A percentile compares a stretch with the other conserved stretches of the same genome.
Conservation (phyloP, 53 echinoderm and acorn worm genomes). For the Stichopus horrens region DNA sequence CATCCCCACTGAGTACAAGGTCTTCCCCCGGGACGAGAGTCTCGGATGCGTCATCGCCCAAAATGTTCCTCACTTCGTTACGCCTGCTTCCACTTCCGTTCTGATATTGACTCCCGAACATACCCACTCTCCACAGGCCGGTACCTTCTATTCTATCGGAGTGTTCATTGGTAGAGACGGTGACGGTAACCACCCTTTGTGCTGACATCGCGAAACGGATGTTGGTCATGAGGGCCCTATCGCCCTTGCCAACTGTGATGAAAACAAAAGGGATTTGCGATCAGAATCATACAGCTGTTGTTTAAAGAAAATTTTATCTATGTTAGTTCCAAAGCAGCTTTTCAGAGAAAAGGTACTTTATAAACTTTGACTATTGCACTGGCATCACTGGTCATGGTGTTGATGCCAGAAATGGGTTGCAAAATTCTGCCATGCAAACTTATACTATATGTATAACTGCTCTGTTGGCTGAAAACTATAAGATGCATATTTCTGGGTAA, state of each 20-base stretch:
- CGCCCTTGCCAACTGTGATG: background rate
- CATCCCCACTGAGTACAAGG: background rate
- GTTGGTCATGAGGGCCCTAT: background rate
- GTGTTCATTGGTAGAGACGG: background rate
- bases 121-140: constrained; percentile 41
- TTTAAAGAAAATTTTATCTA: too few relatives aligned
- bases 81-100: constrained; percentile 39
- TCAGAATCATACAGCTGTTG: too few relatives aligned
- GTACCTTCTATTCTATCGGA: constrained; percentile 15
- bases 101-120: background rate
- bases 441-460: too few relatives aligned
- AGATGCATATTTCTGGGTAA: too few relatives aligned
- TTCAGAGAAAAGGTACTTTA: too few relatives aligned
- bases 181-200: constrained; percentile 4
- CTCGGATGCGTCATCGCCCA: background rate
- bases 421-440: too few relatives aligned
- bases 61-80: constrained; percentile 10
- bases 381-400: too few relatives aligned
- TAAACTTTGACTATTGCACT: too few relatives aligned
- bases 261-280: background rate
- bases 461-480: too few relatives aligned
- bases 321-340: too few relatives aligned
- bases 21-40: constrained; percentile 26
- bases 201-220: background rate
- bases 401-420: too few relatives aligned